A percentile compares a stretch with the other conserved stretches of the same genome.
Evolutionary conservation across 2,888 invertebrate genomes (phyloP).

Genomic region (Abscondita cerata): DNA sequence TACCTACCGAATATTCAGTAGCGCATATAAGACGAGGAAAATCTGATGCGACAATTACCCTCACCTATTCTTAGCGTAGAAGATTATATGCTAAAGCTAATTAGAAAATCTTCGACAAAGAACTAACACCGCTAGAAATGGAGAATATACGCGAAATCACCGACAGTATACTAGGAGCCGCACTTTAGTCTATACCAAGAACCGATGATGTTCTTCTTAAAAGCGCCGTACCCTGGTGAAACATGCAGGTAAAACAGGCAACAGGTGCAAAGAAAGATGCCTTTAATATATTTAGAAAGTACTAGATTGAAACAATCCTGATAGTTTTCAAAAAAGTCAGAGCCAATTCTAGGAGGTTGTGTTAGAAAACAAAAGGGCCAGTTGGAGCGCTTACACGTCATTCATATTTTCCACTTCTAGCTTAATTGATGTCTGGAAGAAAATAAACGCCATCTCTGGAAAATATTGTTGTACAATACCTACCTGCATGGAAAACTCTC

Average conservation of each 20-base stretch:
- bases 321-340: background rate
- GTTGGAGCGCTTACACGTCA: too few relatives aligned
- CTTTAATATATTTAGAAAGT: background rate
- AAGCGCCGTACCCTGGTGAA: background rate
- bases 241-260: background rate
- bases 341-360: background rate
- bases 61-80: background rate
- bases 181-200: background rate
- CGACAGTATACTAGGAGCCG: background rate
- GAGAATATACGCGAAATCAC: background rate
- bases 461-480: too few relatives aligned
- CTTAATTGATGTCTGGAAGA: too few relatives aligned
- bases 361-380: too few relatives aligned
- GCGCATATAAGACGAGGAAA: background rate
- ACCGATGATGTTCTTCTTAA: background rate
- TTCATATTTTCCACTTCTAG: too few relatives aligned
- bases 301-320: background rate
- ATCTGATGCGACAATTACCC: background rate
- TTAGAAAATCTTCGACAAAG: background rate
- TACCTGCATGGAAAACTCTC: too few relatives aligned
- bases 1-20: background rate
- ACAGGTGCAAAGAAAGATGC: background rate
- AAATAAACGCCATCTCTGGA: too few relatives aligned
- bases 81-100: background rate
- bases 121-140: too few relatives aligned